phyloP scores from a whole-genome alignment of 2,888 invertebrate species.

The Artemia sp. region DNA sequence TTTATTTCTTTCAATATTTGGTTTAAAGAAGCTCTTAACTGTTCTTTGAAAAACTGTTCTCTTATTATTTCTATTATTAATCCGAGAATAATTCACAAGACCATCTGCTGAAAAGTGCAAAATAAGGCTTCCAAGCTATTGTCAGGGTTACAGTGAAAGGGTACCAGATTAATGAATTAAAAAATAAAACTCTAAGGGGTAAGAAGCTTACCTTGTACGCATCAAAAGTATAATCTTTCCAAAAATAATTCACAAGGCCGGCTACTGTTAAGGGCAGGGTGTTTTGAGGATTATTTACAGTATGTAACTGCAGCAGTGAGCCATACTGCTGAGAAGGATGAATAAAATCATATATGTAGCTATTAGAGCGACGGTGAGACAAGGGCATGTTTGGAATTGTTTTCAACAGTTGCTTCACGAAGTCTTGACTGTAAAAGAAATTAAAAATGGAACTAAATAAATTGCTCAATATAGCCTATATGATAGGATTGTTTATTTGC shows the following conservation, averaged over 20 bases:
- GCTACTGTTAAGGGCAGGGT: constrained; percentile 18
- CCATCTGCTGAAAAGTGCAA: constrained; percentile 17
- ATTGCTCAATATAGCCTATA: too few relatives aligned
- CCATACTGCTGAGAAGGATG: neutral
- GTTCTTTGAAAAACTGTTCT: too few relatives aligned
- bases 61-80: too few relatives aligned
- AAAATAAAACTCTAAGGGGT: constrained; percentile 15
- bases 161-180: too few relatives aligned
- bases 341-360: neutral
- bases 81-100: constrained; percentile 16
- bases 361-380: neutral
- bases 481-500: too few relatives aligned
- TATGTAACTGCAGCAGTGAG: neutral
- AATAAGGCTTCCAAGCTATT: neutral
- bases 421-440: neutral
- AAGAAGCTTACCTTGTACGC: constrained; percentile 16
- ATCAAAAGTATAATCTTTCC: constrained; percentile 18
- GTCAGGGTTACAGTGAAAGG: too few relatives aligned
- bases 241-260: constrained; percentile 18
- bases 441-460: too few relatives aligned
- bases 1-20: too few relatives aligned
- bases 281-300: constrained; percentile 7
- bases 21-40: too few relatives aligned
- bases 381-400: neutral
- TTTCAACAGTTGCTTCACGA: neutral